Base-by-base conservation (phyloP, 2,888 invertebrate species). In the Cerastoderma edule region DNA sequence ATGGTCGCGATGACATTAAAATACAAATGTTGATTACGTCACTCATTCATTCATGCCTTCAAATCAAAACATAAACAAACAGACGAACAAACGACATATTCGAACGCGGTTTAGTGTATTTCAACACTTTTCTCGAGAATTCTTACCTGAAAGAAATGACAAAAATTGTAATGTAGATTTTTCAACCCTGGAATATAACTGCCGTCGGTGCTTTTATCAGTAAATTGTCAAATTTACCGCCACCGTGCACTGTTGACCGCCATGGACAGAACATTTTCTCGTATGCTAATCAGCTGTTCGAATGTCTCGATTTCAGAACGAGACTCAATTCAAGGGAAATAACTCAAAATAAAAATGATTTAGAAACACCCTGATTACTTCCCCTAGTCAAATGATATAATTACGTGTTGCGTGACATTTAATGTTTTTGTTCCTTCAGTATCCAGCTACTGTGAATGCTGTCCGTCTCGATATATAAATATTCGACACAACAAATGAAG, bases 271-370 rank as follows among this genome's bases (percentile, higher is more conserved):
- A 68, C 75, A 75, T 75, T 79, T 78, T 81, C 78, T 81, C 81
- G 84, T 85, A 85, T 85, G 85, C 85, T 85, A 85, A 85, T 83
- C 81, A 85, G 83, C 82, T 80, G 84, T 78, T 83, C 75, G 67
- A 73, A 68, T 50, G 75, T 44, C 75, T 75, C 75, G 66, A 16
- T 75, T 60, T 57, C 46, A 67, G 19, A 63, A 39, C 66, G 67
- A 72, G 66, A 56, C 56, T 35, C 39, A 35, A 28, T 30, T 19
- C 16, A 48, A 46, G 65, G 60, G 60, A 60, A n/a, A 19, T 10
- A 27, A 60, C 60, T 60, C 60, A 6, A 2, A 56, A 3, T 32
- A 19, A 56, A n/a, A n/a, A n/a, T n/a, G n/a, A n/a, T n/a, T n/a
- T n/a, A n/a, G n/a, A n/a, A n/a, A n/a, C n/a, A n/a, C n/a, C n/a